Base-by-base conservation (phyloP, 2,888 invertebrate species). In the Oligia latruncula region DNA sequence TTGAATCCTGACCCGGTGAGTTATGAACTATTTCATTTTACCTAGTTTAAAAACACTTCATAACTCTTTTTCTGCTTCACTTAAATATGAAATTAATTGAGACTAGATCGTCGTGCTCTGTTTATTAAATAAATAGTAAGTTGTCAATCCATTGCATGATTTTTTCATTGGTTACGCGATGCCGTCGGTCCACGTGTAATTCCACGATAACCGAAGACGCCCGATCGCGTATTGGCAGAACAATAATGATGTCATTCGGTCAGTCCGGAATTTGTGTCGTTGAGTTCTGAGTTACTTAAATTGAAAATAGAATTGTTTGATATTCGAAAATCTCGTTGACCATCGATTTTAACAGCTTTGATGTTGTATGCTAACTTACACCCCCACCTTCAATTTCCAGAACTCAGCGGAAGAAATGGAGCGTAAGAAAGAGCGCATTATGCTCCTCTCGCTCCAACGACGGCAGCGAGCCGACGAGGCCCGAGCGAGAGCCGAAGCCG, bases 381-480 rank as follows among this genome's bases (percentile, higher is more conserved):
- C 6, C 9, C 11, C 8, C 11, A 46, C 15, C 11, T 17, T 62
- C 17, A 23, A 62, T 43, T 73, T 92, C 52, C 93, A 99, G 99
- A 98, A 98, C 92, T 98, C 98, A 13, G 97, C 98, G 77, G 98
- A 99, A 89, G 99, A 99, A 95, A 99, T 99, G 98, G 99, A 99
- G 95, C 98, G 98, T 84, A 99, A 98, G 93, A 99, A 99, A 93
- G 99, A 99, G 94, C 98, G 98, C 89, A 98, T 99, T 83, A 98
- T 99, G 98, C 95, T 99, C 94, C 97, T 98, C 92, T 99, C 99
- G 20, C 96, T 99, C 90, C 99, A 99, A 94, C 97, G 99, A 91
- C 98, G 98, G 89, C 99, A 99, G 93, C 98, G 99, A 88, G 99
- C 98, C 90, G 99, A 99, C 94, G 98, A 98, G 95, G 98, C 98